These are phyloP conservation scores for Meles meles DNA, from an alignment of 2,113 vertebrate species.

Conservation along the genomic window DNA sequence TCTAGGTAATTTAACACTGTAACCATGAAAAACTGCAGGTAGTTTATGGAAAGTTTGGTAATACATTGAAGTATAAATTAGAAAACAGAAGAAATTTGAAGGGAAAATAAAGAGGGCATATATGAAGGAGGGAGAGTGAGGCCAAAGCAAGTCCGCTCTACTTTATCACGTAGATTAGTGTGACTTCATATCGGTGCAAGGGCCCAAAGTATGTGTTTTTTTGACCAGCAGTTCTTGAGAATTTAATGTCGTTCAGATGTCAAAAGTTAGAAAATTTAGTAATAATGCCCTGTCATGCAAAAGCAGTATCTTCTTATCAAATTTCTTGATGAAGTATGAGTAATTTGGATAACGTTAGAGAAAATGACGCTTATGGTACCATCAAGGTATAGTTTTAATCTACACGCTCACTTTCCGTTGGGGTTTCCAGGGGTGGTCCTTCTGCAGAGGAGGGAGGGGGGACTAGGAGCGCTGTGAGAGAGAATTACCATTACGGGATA, in stretches of 20 bases:
- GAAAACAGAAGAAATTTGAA: background rate
- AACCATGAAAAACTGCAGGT: background rate
- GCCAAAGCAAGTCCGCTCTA: background rate
- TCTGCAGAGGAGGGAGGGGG: background rate
- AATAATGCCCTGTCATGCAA: background rate
- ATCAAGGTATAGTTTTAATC: background rate
- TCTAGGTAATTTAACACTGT: background rate
- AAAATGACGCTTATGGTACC: background rate
- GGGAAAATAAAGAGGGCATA: background rate
- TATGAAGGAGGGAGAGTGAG: background rate
- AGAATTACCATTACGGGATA: background rate
- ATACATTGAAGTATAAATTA: background rate
- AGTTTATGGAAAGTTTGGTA: background rate
- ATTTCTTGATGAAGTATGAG: conserved; percentile 8
- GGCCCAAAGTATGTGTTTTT: background rate
- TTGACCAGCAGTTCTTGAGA: background rate
- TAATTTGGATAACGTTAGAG: background rate
- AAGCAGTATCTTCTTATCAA: conserved; percentile 6
- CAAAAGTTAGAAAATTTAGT: conserved; percentile 26
- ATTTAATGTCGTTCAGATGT: background rate
- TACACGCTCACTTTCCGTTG: background rate
- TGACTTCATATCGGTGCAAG: background rate
- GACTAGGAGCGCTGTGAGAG: background rate
- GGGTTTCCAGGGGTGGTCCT: background rate
- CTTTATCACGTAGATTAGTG: background rate